phyloP scores from a whole-genome alignment of 2,797 vertebrate genomes.

The Synaphobranchus kaupii region DNA sequence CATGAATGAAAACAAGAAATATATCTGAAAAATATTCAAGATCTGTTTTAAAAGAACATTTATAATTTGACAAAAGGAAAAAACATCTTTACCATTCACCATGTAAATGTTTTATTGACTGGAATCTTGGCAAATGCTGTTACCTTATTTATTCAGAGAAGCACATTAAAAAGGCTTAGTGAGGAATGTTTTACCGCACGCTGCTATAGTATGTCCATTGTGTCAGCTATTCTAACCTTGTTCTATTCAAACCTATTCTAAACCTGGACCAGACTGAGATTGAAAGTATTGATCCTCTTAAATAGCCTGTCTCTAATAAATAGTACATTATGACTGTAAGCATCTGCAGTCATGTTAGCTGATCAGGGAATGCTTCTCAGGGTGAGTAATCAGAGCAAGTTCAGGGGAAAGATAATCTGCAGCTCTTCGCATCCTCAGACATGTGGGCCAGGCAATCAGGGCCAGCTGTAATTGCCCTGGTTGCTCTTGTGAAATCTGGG shows the following conservation, averaged over 20 bases:
- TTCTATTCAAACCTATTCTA: conserved; percentile 62
- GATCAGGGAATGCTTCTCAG: conserved; percentile 72
- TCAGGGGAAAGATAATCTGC: conserved; percentile 76
- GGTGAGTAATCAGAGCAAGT: conserved; percentile 77
- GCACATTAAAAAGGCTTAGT: conserved; percentile 69
- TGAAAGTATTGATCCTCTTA: conserved; percentile 74
- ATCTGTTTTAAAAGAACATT: background rate
- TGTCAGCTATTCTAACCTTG: conserved; percentile 69
- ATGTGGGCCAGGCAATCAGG: conserved; percentile 64
- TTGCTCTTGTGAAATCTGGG: conserved; percentile 69
- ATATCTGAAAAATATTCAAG: background rate
- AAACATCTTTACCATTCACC: conserved; percentile 64
- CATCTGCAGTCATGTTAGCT: conserved; percentile 71
- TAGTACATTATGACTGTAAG: conserved; percentile 75
- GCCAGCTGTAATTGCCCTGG: conserved; percentile 62
- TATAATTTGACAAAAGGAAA: conserved; percentile 55
- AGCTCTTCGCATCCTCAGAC: conserved; percentile 72
- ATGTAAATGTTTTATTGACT: conserved; percentile 67
- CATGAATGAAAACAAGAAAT: background rate
- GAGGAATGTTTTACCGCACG: conserved; percentile 78
- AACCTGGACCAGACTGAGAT: conserved; percentile 67
- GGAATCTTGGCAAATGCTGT: conserved; percentile 60
- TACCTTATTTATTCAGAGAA: conserved; percentile 73
- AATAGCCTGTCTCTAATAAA: conserved; percentile 76
- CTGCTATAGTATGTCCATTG: conserved; percentile 68